Evolutionary conservation across 2,888 invertebrate genomes (phyloP), one percentile per base, ranked within the genome.

Genomic region (Thymelicus lineola): DNA sequence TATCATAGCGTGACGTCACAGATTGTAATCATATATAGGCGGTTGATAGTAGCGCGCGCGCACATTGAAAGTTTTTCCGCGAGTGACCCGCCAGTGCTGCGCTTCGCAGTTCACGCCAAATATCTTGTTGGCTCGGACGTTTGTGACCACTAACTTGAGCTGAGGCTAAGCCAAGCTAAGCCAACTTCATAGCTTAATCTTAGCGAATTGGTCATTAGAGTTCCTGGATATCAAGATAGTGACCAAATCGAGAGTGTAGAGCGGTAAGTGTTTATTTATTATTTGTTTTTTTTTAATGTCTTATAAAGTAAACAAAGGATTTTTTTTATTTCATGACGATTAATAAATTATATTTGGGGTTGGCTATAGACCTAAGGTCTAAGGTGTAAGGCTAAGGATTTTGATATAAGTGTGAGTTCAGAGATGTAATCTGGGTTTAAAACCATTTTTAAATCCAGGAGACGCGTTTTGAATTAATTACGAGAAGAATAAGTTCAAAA

Each of bases 11-110:
- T 91, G 93, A 92, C 93, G 92, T 91, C 87, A 86, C 77, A 73
- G 71, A 70, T 73, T 76, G 75, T 74, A 72, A 80, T 80, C 85
- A 89, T 92, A 92, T 89, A 92, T 92, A 92, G 72, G 63, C 86
- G 75, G 76, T 79, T 68, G 83, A 72, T 76, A 72, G 74, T 76
- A 78, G 84, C 88, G 89, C 92, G 91, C 91, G 93, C 89, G 90
- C 82, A 82, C 87, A 89, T 87, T 89, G 85, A 80, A 74, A 84
- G 85, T 88, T 79, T 75, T 79, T 66, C 71, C 76, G 79, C 82
- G 79, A 86, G 86, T 87, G 87, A 83, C 82, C 86, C 79, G 86
- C 82, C 84, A 81, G 81, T 83, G 80, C 82, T 78, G 77, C 77
- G 82, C 80, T 80, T 82, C 77, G 74, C 83, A 82, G 84, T 83